Conservation (phyloP, 2,113 vertebrate species). For the Nothoprocta pentlandii region DNA sequence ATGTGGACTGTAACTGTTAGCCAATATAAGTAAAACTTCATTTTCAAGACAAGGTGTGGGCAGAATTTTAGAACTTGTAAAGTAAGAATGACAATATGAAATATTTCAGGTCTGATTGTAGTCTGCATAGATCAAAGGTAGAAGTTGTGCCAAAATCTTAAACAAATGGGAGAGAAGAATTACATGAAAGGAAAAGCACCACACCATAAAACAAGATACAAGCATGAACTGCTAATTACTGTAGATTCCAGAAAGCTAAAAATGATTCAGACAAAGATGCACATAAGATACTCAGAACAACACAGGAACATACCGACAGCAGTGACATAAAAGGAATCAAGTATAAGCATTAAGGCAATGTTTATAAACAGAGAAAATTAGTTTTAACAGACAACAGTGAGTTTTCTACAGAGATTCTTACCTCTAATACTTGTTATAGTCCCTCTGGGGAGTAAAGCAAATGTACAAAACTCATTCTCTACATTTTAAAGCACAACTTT, state of each 20-base stretch:
- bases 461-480: background rate
- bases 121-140: conserved; percentile 18
- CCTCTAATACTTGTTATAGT: background rate
- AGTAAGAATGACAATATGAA: background rate
- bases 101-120: background rate
- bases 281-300: background rate
- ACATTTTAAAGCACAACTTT: background rate
- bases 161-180: background rate
- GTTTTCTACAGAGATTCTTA: background rate
- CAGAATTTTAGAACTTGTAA: background rate
- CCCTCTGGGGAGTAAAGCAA: background rate
- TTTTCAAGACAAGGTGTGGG: background rate
- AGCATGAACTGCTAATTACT: conserved; percentile 28
- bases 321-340: background rate
- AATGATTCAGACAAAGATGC: background rate
- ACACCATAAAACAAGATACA: background rate
- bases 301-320: background rate
- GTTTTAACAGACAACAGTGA: background rate
- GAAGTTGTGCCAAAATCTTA: conserved; percentile 5
- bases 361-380: conserved; percentile 23
- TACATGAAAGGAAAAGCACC: conserved; percentile 1
- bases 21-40: background rate
- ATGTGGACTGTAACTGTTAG: background rate
- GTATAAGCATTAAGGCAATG: background rate
- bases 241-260: conserved; percentile 20